Conservation (phyloP, 2,797 vertebrate genomes). For the Lophius americanus region DNA sequence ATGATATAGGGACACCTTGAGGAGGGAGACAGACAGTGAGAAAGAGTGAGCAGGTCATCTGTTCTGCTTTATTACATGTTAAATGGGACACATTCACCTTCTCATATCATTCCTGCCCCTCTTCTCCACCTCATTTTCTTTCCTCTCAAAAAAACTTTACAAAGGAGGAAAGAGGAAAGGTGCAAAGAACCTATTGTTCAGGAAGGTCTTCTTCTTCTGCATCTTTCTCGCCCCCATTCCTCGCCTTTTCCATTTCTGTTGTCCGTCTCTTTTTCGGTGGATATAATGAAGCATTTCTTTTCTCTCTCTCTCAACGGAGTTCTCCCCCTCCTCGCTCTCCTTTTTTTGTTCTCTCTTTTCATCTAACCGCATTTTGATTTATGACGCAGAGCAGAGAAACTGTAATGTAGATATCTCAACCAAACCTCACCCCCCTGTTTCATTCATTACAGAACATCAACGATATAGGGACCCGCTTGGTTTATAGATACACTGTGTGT, state of each 20-base stretch:
- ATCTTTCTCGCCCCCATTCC: neutral
- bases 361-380: slow-evolving; percentile 50
- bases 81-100: slow-evolving; percentile 56
- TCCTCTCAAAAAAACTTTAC: slow-evolving; percentile 36
- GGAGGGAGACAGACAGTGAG: slow-evolving; percentile 49
- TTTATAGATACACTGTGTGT: slow-evolving; percentile 14
- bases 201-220: slow-evolving; percentile 9
- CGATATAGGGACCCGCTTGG: slow-evolving; percentile 18
- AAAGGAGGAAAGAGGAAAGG: slow-evolving; percentile 15
- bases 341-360: neutral
- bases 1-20: slow-evolving; percentile 70
- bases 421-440: slow-evolving; percentile 30
- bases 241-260: neutral
- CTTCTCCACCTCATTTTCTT: slow-evolving; percentile 36
- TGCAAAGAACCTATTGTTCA: slow-evolving; percentile 13
- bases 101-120: slow-evolving; percentile 33
- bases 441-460: slow-evolving; percentile 54
- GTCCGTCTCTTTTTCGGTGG: slow-evolving; percentile 9
- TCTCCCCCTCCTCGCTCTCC: slow-evolving; percentile 1
- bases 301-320: slow-evolving; percentile 40
- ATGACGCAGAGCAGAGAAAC: slow-evolving; percentile 40
- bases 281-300: slow-evolving; percentile 53
- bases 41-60: slow-evolving; percentile 54
- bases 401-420: slow-evolving; percentile 55
- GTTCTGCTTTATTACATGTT: slow-evolving; percentile 70